Base-by-base conservation (phyloP, 2,113 vertebrate genomes). In the Chaenogobius annularis region DNA sequence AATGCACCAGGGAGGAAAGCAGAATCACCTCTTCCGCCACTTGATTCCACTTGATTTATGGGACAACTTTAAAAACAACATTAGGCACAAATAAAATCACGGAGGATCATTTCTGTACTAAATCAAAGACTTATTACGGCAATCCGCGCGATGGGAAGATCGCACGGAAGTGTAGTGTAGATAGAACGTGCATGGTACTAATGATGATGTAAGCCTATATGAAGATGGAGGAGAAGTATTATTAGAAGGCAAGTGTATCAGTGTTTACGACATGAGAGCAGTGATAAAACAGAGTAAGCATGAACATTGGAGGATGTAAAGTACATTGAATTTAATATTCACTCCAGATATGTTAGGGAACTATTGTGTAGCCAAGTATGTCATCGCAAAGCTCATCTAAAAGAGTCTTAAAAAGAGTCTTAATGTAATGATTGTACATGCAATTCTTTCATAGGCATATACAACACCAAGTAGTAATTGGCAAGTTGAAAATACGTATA, bases 11-110 rank as follows among this genome's bases (percentile, higher is more conserved):
- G 83, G 86, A 78, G 75, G 78, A 77, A 65, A 77, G 48, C 68
- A 77, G 74, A 79, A 81, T 75, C 80, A 61, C 77, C 78, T 83
- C 81, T 82, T 79, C 83, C 73, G 87, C 83, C 81, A 69, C 75
- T 74, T 83, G 83, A 87, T 85, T 79, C 31, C 0, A 80, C 79
- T 67, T 88, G 89, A 91, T 88, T 88, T 84, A 90, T 88, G 83
- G 84, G 85, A 85, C 85, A 88, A 85, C 70, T 88, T 91, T 68
- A 84, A 83, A 86, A 88, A 88, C 79, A 85, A 77, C 85, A 86
- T 89, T 81, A 83, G 83, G 77, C 83, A 76, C 76, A 87, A 87
- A 88, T 80, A 85, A 69, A 84, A 87, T 87, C 84, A 75, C 56
- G 0, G 40, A 73, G 84, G 78, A 85, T 84, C 80, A 65, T 71